Percentiles rank a stretch among this genome's conserved stretches.
phyloP scores from a whole-genome alignment of 1,140 invertebrate species.

The Zaprionus davidi region DNA sequence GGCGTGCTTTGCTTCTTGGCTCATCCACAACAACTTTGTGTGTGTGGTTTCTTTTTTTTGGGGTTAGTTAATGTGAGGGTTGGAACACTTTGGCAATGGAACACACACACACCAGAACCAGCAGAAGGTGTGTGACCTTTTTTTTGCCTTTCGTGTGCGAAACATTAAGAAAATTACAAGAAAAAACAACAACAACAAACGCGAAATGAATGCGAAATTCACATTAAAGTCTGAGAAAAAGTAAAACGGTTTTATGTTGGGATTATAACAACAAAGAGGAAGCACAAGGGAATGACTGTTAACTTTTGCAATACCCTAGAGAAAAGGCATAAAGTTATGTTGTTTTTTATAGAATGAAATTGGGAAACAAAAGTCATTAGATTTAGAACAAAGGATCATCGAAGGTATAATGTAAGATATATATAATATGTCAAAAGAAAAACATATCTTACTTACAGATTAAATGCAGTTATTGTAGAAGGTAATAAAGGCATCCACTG shows the following conservation, averaged over 20 bases:
- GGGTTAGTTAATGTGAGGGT: conserved; percentile 41
- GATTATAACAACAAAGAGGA: conserved; percentile 56
- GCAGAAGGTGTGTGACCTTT: conserved; percentile 75
- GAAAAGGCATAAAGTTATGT: background rate
- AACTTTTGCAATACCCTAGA: conserved; percentile 24
- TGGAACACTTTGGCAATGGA: conserved; percentile 40
- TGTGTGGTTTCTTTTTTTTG: conserved; percentile 3
- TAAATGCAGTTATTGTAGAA: too few species aligned
- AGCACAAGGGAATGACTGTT: conserved; percentile 8
- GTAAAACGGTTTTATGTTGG: conserved; percentile 59
- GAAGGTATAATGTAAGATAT: too few species aligned
- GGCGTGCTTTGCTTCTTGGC: background rate
- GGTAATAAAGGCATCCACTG: too few species aligned
- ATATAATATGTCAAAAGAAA: too few species aligned
- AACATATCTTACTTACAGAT: too few species aligned
- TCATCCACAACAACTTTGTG: conserved; percentile 9
- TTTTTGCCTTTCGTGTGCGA: conserved; percentile 73
- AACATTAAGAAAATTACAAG: conserved; percentile 67
- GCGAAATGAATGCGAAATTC: conserved; percentile 51
- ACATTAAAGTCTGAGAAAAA: conserved; percentile 71
- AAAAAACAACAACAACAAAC: conserved; percentile 24
- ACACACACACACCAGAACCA: conserved; percentile 14
- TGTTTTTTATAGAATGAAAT: background rate
- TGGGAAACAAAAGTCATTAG: too few species aligned
- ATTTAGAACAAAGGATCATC: too few species aligned